Evolutionary conservation across 2,113 vertebrate genomes (phyloP).

Genomic region (Hystrix cristata): DNA sequence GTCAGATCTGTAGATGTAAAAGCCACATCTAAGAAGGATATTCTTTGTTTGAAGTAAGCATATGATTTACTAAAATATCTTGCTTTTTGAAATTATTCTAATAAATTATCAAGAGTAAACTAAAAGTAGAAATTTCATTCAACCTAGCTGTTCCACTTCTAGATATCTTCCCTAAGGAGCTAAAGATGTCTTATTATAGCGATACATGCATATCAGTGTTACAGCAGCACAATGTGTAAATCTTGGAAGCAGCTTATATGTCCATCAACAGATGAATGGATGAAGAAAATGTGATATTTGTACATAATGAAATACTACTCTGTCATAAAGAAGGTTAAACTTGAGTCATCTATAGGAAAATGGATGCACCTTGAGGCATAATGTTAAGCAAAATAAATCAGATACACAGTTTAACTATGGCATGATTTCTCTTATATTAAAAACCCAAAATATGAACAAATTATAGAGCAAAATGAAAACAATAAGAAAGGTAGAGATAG

Average conservation of each 20-base stretch:
- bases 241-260: neutral
- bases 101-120: neutral
- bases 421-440: neutral
- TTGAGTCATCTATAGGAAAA: neutral
- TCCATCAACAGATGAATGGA: neutral
- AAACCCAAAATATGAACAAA: neutral
- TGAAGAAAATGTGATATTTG: neutral
- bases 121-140: neutral
- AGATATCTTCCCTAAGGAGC: neutral
- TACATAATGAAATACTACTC: neutral
- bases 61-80: neutral
- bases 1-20: neutral
- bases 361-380: neutral
- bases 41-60: neutral
- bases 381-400: neutral
- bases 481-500: neutral
- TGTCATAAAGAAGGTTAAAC: neutral
- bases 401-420: neutral
- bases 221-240: neutral
- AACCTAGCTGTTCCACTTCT: neutral
- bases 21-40: rapidly evolving
- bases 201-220: neutral
- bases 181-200: neutral
- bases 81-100: neutral
- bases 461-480: neutral